phyloP scores from a whole-genome alignment of 2,888 invertebrate genomes.

The Cryptus armator region DNA sequence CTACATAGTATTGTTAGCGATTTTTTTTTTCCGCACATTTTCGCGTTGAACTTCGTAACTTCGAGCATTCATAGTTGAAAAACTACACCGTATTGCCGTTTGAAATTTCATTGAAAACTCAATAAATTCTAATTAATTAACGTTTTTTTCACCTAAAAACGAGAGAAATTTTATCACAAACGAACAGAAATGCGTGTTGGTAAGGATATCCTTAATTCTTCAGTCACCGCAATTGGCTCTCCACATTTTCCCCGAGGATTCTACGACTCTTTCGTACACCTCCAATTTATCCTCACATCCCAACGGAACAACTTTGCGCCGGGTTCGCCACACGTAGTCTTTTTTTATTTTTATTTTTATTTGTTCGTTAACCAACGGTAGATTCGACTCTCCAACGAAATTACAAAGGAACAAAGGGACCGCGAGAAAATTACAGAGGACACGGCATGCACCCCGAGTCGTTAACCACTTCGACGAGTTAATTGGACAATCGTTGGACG shows the following conservation, averaged over 20 bases:
- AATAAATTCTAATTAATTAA: too few species aligned
- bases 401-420: conserved; percentile 63
- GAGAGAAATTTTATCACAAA: too few species aligned
- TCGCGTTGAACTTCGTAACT: too few species aligned
- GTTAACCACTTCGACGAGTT: conserved; percentile 70
- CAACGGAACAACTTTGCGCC: background rate
- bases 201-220: background rate
- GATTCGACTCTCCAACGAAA: conserved; percentile 55
- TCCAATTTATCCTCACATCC: conserved; percentile 30
- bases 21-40: too few species aligned
- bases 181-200: too few species aligned
- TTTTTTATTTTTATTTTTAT: conserved; percentile 34
- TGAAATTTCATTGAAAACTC: too few species aligned
- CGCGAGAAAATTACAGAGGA: conserved; percentile 64
- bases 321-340: conserved; percentile 14
- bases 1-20: too few species aligned
- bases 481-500: conserved; percentile 72
- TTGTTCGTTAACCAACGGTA: conserved; percentile 33
- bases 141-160: too few species aligned
- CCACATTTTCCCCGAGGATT: conserved; percentile 10
- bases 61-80: too few species aligned
- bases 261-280: conserved; percentile 1
- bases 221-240: background rate
- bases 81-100: too few species aligned
- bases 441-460: conserved; percentile 46